These are phyloP conservation scores for Thinocorus orbignyianus DNA, from an alignment of 2,113 vertebrate genomes.

Conservation along the genomic window DNA sequence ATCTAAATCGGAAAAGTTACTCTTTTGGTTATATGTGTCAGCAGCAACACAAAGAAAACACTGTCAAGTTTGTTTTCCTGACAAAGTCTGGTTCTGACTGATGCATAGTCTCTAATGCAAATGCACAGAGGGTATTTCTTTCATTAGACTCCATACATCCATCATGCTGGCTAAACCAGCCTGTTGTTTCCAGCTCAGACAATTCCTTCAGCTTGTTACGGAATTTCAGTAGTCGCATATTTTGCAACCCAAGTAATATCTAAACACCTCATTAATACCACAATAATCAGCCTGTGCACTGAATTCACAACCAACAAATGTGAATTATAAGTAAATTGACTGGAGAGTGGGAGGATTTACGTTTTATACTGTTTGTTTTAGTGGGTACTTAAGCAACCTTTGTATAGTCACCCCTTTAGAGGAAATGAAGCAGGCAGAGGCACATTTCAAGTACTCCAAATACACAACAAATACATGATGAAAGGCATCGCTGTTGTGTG, in stretches of 20 bases:
- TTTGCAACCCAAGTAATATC: not conserved
- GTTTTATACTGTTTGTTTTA: not conserved
- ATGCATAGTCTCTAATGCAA: not conserved
- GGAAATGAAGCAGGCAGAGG: not conserved
- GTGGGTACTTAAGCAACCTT: not conserved
- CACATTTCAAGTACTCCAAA: not conserved
- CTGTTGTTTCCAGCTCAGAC: not conserved
- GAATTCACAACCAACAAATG: not conserved
- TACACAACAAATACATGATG: not conserved
- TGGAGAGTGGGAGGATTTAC: not conserved
- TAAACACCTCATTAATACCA: not conserved
- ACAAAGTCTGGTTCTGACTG: not conserved
- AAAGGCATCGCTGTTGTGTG: not conserved
- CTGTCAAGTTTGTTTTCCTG: not conserved
- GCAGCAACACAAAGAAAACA: not conserved
- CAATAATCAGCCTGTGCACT: not conserved
- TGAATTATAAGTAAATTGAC: not conserved
- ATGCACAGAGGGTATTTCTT: not conserved
- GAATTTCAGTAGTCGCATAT: not conserved
- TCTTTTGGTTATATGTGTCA: not conserved
- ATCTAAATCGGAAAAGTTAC: not conserved
- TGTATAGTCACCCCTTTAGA: not conserved
- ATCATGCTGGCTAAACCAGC: not conserved
- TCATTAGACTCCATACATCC: not conserved
- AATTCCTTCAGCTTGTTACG: not conserved